Base-by-base conservation (phyloP, 1,140 invertebrate genomes). In the Aphelinus atriplicis region DNA sequence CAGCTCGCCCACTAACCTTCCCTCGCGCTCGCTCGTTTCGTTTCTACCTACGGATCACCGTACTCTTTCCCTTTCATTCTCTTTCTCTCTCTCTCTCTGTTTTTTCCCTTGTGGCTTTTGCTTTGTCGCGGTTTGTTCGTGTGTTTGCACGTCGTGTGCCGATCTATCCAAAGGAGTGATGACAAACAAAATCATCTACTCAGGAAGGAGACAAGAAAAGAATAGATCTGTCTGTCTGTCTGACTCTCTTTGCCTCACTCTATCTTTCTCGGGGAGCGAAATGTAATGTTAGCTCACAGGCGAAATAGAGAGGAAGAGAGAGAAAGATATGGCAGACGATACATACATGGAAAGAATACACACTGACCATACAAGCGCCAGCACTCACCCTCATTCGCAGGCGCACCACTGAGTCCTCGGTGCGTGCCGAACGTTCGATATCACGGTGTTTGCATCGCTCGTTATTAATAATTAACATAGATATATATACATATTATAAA, bases 371-470 rank as follows among this genome's bases (percentile, higher is more conserved):
- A 50, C 7, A 48, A 47, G 26, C 43, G 63, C 50, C 42, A 70
- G 26, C 1, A 62, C 42, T 65, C 58, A 57, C 46, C 43, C 46
- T 6, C 56, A 65, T 58, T 7, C 26, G 58, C 48, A 63, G 10
- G 45, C 60, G 55, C 48, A 73, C 63, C 53, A 9, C 6, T 3
- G n/a, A 63, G 1, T 26, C 7, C 7, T n/a, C 48, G 63, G 55
- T 65, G 48, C 71, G 53, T 73, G 72, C 50, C 57, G 68, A 73
- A 73, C 57, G 72, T 73, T 73, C 72, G 72, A 73, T 73, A 73
- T 46, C 47, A 62, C 9, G 57, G 57, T 73, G 57, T 73, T 73
- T 68, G 56, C 43, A 68, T 73, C 6, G 46, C 48, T 67, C 47
- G 50, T 58, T 26, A 73, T 58, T 5, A 69, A 75, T 67, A 60